phyloP scores from a whole-genome alignment of 1,140 invertebrate species.

The Periplaneta americana region DNA sequence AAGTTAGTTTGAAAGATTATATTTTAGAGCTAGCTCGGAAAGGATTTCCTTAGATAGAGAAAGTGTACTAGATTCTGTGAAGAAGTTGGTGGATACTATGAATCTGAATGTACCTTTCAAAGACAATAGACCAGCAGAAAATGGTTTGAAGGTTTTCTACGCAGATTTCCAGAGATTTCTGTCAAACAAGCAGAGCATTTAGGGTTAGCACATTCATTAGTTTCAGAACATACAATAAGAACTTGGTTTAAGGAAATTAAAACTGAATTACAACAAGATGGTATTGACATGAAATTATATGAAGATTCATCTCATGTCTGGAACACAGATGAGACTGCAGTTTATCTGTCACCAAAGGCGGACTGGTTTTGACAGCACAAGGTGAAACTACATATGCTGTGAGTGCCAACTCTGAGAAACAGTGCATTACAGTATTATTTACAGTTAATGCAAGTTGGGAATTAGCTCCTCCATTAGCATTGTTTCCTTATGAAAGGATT shows the following conservation, averaged over 20 bases:
- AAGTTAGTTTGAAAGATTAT: too few relatives aligned
- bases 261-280: not conserved
- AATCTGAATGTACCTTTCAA: constrained; percentile 17
- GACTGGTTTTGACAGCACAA: not conserved
- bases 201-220: constrained; percentile 1
- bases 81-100: constrained; percentile 10
- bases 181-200: constrained; percentile 5
- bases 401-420: constrained; percentile 27
- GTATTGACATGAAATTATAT: not conserved
- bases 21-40: too few relatives aligned
- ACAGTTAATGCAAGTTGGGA: constrained; percentile 32
- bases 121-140: constrained; percentile 16
- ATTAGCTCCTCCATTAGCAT: constrained; percentile 29
- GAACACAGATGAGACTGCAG: constrained; percentile 9
- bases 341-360: constrained; percentile 2
- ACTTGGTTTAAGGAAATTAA: constrained; percentile 20
- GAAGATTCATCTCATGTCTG: constrained; percentile 1
- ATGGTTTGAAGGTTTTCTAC: constrained; percentile 19
- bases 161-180: constrained; percentile 11
- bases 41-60: constrained; percentile 11
- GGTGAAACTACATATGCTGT: not conserved
- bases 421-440: constrained; percentile 24
- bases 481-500: constrained; percentile 31
- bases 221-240: constrained; percentile 20
- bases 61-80: constrained; percentile 17